phyloP scores from a whole-genome alignment of 2,797 vertebrate species.

The Sebastes itinus region DNA sequence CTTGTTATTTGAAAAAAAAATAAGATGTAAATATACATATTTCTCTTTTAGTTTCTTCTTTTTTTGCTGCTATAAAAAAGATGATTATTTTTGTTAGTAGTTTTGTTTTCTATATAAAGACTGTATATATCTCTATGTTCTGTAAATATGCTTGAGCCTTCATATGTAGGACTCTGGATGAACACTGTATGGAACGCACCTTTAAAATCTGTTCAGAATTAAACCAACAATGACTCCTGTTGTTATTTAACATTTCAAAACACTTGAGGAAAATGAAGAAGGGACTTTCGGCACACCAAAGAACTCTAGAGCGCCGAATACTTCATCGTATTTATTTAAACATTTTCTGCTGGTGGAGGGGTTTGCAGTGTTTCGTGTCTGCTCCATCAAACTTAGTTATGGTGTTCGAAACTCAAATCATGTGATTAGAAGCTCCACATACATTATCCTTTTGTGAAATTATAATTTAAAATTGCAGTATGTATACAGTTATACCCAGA shows the following conservation, averaged over 20 bases:
- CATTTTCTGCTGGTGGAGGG: background rate
- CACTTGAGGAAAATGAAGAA: background rate
- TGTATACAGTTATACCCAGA: background rate
- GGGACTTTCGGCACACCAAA: background rate
- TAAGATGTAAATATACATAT: slow-evolving; percentile 82
- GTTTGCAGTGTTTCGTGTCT: background rate
- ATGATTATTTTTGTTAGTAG: slow-evolving; percentile 86
- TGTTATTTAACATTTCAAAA: background rate
- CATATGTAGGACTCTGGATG: slow-evolving; percentile 81
- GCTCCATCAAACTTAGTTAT: background rate
- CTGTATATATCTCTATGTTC: slow-evolving; percentile 77
- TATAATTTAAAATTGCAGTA: background rate
- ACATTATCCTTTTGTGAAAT: background rate
- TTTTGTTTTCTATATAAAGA: slow-evolving; percentile 84
- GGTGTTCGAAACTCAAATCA: background rate
- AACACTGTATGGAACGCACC: slow-evolving; percentile 85
- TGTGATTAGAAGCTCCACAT: background rate
- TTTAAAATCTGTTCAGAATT: slow-evolving; percentile 79
- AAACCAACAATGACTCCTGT: slow-evolving; percentile 53
- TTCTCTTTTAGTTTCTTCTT: slow-evolving; percentile 77
- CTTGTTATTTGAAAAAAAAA: slow-evolving; percentile 75
- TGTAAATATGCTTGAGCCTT: slow-evolving; percentile 84
- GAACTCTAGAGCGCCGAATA: background rate
- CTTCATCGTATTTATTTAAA: background rate
- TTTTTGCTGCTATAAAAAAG: slow-evolving; percentile 85